A percentile compares a stretch with the other conserved stretches of the same genome.
Conservation (phyloP, 1,140 invertebrate species). For the Trichonephila clavata region DNA sequence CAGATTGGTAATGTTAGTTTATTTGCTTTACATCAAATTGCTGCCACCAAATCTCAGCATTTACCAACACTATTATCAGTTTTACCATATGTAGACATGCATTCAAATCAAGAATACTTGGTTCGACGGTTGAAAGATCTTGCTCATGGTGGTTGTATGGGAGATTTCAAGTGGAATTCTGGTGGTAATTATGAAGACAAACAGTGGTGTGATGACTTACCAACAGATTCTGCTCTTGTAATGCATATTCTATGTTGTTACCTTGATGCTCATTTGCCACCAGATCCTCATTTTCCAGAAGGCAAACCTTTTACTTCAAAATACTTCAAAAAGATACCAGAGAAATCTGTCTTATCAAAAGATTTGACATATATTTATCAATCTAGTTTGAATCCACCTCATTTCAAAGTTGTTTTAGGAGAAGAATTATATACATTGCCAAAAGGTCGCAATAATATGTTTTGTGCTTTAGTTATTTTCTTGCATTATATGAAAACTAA, state of each 20-base stretch:
- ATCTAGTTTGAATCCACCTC: conserved; percentile 85
- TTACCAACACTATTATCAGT: conserved; percentile 87
- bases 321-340: conserved; percentile 84
- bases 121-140: conserved; percentile 88
- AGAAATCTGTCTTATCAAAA: conserved; percentile 83
- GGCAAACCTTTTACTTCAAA: conserved; percentile 88
- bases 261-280: conserved; percentile 89
- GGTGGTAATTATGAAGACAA: conserved; percentile 87
- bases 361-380: conserved; percentile 81
- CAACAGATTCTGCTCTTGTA: conserved; percentile 88
- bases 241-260: conserved; percentile 91
- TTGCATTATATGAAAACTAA: conserved; percentile 86
- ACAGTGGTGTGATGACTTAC: conserved; percentile 89
- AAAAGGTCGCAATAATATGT: conserved; percentile 91
- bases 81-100: conserved; percentile 89
- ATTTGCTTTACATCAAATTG: conserved; percentile 81
- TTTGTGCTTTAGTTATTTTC: conserved; percentile 90
- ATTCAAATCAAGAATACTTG: conserved; percentile 91
- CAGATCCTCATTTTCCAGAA: conserved; percentile 88
- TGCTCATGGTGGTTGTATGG: conserved; percentile 89
- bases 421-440: conserved; percentile 85
- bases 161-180: conserved; percentile 90
- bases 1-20: conserved; percentile 84
- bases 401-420: conserved; percentile 86
- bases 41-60: conserved; percentile 84